These are phyloP conservation scores for Herpetotheres cachinnans DNA, from an alignment of 2,113 vertebrate genomes.

Conservation along the genomic window DNA sequence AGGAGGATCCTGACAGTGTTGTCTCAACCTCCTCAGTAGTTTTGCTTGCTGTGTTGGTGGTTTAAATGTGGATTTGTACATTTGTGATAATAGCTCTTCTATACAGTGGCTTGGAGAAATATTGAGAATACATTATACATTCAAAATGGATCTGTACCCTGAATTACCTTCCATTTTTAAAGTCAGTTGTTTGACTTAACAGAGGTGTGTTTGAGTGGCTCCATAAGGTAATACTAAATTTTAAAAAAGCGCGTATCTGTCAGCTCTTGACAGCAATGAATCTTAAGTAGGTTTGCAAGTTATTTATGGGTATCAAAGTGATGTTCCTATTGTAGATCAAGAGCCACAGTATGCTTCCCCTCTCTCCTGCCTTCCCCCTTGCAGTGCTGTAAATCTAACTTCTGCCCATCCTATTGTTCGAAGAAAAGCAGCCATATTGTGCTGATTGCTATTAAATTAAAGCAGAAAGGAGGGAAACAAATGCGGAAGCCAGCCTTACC, in stretches of 20 bases:
- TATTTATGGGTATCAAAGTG: constrained; percentile 74
- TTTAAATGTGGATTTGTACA: neutral
- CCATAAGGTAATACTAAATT: constrained; percentile 44
- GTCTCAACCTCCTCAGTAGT: neutral
- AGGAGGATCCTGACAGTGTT: neutral
- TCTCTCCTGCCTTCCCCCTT: constrained; percentile 76
- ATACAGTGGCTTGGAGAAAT: neutral
- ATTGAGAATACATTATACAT: neutral
- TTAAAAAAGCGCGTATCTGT: constrained; percentile 66
- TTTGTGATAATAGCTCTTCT: neutral
- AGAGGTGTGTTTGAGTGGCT: neutral
- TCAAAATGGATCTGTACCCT: neutral
- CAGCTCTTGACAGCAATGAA: constrained; percentile 75
- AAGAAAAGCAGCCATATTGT: constrained; percentile 89
- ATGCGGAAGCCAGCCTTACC: constrained; percentile 78
- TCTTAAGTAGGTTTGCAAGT: constrained; percentile 76
- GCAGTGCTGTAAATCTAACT: constrained; percentile 81
- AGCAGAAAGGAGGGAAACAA: constrained; percentile 83
- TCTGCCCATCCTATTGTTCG: constrained; percentile 82
- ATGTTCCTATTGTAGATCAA: constrained; percentile 79
- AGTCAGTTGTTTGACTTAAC: constrained; percentile 1
- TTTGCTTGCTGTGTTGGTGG: neutral
- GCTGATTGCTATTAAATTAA: constrained; percentile 92
- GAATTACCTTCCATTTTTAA: neutral
- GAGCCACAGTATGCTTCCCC: constrained; percentile 71